Percentiles rank a stretch among this genome's conserved stretches.
Conservation (phyloP, 2,113 vertebrate species). For the Odobenus rosmarus region DNA sequence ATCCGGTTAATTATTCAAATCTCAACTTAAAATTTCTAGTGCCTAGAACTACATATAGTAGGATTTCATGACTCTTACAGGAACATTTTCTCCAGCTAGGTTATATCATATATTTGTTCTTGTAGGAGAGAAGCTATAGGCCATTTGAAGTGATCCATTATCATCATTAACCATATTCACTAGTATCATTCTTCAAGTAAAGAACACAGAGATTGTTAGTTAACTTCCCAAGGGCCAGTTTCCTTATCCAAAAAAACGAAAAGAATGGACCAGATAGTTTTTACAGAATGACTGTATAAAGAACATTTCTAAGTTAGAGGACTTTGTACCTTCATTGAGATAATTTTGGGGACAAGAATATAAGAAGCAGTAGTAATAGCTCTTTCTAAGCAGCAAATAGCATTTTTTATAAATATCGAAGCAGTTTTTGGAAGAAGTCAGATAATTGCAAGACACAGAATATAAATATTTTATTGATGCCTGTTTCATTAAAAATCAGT, state of each 20-base stretch:
- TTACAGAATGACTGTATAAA: neutral
- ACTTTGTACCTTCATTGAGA: neutral
- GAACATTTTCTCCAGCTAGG: neutral
- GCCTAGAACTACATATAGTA: neutral
- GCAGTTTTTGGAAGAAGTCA: neutral
- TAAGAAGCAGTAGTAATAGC: neutral
- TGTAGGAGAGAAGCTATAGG: neutral
- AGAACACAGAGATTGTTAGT: neutral
- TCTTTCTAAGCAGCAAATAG: neutral
- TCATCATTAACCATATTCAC: neutral
- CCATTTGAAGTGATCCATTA: neutral
- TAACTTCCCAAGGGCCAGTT: neutral
- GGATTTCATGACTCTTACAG: neutral
- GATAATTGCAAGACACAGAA: neutral
- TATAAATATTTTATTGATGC: neutral
- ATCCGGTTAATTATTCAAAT: neutral
- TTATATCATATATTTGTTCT: neutral
- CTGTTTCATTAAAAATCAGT: neutral
- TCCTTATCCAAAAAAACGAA: neutral
- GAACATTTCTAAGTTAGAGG: neutral
- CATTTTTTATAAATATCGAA: neutral
- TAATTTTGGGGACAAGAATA: neutral
- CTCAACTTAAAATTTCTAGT: neutral
- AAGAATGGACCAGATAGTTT: neutral
- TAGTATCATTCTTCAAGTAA: neutral